Conservation (phyloP, 2,797 vertebrate genomes). For the Lepidocolaptes lacrymiger region DNA sequence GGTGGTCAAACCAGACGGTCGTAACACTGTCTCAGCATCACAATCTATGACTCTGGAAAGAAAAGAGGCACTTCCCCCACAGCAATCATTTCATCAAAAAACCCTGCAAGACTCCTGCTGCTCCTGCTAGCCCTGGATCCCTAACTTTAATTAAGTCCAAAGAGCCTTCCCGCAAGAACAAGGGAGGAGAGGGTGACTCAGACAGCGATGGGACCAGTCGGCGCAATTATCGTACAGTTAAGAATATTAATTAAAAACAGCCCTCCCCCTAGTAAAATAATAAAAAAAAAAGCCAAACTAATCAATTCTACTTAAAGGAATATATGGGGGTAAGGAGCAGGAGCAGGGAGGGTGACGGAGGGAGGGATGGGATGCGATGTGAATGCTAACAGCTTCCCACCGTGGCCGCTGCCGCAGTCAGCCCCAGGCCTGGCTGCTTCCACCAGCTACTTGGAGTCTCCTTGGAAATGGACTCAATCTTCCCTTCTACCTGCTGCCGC, state of each 20-base stretch:
- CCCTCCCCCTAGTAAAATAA: neutral
- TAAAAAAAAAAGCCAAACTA: neutral
- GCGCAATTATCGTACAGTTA: constrained; percentile 41
- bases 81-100: constrained; percentile 55
- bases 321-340: constrained; percentile 6
- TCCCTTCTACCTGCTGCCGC: constrained; percentile 36
- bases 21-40: neutral
- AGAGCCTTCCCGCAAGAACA: neutral
- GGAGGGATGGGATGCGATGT: neutral
- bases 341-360: neutral
- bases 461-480: constrained; percentile 31
- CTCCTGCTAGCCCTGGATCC: constrained; percentile 29
- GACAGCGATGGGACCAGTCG: constrained; percentile 9
- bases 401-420: constrained; percentile 14
- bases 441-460: neutral
- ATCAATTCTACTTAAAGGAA: constrained; percentile 51
- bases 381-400: constrained; percentile 46
- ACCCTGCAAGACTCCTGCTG: constrained; percentile 35
- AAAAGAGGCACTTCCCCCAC: neutral
- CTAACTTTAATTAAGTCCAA: constrained; percentile 66
- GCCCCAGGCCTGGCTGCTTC: constrained; percentile 42
- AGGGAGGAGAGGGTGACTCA: constrained; percentile 50
- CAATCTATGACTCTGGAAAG: neutral
- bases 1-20: neutral
- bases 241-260: constrained; percentile 63